Conservation (phyloP, 2,888 invertebrate genomes). For the Epistrophe eligans region DNA sequence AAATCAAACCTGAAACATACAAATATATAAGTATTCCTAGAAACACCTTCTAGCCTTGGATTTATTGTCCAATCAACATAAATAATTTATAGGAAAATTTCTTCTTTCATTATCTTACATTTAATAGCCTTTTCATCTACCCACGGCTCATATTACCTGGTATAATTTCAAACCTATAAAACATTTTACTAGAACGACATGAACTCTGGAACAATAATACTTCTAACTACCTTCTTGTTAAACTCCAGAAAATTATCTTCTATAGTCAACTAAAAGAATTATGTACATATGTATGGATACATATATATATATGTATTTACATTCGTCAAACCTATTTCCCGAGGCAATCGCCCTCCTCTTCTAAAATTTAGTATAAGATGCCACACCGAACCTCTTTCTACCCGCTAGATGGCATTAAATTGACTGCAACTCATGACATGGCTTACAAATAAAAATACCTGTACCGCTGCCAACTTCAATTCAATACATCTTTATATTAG, state of each 20-base stretch:
- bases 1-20: neutral
- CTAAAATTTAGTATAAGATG: conserved; percentile 2
- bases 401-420: conserved; percentile 36
- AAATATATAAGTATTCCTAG: neutral
- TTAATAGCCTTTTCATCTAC: no score
- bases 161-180: neutral
- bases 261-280: conserved; percentile 8
- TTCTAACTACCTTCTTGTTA: neutral
- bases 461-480: conserved; percentile 31
- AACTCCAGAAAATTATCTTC: conserved; percentile 17
- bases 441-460: conserved; percentile 28
- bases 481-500: neutral
- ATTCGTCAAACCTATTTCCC: conserved; percentile 34
- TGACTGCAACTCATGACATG: conserved; percentile 22
- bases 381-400: conserved; percentile 1
- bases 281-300: no score
- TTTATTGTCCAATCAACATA: neutral
- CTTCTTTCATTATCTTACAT: neutral
- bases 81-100: neutral
- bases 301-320: no score
- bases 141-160: neutral
- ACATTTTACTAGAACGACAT: neutral
- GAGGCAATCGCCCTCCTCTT: conserved; percentile 11
- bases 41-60: neutral
- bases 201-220: conserved; percentile 3